Evolutionary conservation across 1,140 invertebrate genomes (phyloP).

Genomic region (Trachymyrmex cornetzi): DNA sequence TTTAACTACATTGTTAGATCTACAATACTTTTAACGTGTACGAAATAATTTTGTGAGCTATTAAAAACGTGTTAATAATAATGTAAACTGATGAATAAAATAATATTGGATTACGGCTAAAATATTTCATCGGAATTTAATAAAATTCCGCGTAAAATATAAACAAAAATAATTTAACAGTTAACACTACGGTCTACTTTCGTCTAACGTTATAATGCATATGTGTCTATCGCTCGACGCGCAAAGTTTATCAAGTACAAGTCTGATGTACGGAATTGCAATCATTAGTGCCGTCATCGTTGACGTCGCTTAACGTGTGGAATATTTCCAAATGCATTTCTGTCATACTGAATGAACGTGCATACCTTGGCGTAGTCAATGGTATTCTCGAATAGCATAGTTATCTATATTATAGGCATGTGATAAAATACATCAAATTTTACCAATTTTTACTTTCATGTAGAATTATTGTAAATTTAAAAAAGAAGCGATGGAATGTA

Average conservation of each 20-base stretch:
- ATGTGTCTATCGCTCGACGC: not conserved
- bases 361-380: not conserved
- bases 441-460: not conserved
- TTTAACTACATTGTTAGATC: not conserved
- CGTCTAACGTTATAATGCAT: not conserved
- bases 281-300: not conserved
- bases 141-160: not conserved
- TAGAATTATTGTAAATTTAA: too few relatives aligned
- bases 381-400: not conserved
- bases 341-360: not conserved
- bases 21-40: too few relatives aligned
- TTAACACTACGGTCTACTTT: not conserved
- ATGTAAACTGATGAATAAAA: not conserved
- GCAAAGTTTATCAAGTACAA: not conserved
- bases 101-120: not conserved
- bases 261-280: not conserved
- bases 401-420: not conserved
- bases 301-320: not conserved
- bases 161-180: conserved; percentile 19
- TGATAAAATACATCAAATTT: not conserved
- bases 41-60: not conserved
- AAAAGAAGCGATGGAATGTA: too few relatives aligned
- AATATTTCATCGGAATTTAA: not conserved
- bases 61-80: not conserved
- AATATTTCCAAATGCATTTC: conserved; percentile 22